These are phyloP conservation scores for Myotis myotis DNA, from an alignment of 2,797 vertebrate genomes.

Conservation along the genomic window DNA sequence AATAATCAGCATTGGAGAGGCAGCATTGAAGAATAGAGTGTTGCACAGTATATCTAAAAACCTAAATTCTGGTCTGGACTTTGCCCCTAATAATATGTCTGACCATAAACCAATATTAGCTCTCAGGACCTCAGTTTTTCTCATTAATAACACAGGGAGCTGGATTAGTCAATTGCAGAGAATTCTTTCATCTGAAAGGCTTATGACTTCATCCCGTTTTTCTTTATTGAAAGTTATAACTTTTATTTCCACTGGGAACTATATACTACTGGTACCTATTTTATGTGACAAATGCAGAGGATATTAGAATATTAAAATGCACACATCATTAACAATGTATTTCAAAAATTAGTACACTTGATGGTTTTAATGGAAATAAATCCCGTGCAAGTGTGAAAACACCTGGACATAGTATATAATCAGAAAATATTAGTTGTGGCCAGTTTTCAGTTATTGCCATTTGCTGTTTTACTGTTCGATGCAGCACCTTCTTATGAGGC, in stretches of 20 bases:
- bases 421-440: not conserved
- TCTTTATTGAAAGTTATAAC: conserved; percentile 10
- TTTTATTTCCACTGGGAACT: not conserved
- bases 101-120: conserved; percentile 43
- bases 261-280: not conserved
- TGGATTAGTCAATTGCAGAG: not conserved
- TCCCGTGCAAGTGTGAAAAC: not conserved
- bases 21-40: not conserved
- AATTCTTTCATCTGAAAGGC: not conserved
- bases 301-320: not conserved
- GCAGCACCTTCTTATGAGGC: not conserved
- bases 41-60: not conserved
- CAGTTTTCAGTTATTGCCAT: not conserved
- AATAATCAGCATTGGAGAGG: not conserved
- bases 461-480: not conserved
- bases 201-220: not conserved
- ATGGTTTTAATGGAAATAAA: conserved; percentile 25
- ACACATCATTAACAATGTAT: not conserved
- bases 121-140: conserved; percentile 48
- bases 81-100: not conserved
- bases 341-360: not conserved
- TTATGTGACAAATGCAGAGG: not conserved
- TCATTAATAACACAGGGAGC: conserved; percentile 40
- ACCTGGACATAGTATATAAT: not conserved
- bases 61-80: not conserved